Evolutionary conservation across 2,797 vertebrate genomes (phyloP).

Genomic region (Nyctalus aviator): DNA sequence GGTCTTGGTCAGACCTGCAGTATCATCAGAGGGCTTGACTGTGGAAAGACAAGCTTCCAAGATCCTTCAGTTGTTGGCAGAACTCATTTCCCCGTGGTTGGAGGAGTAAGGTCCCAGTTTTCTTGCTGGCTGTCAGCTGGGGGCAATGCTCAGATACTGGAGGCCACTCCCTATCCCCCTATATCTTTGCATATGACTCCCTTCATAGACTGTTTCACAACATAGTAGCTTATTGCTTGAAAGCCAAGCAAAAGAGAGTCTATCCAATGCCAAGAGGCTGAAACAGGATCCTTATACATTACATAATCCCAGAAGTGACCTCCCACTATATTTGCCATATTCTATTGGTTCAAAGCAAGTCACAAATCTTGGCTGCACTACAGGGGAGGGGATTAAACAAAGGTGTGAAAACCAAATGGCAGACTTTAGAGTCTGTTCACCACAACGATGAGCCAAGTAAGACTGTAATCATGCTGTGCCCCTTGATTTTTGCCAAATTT

Average conservation of each 20-base stretch:
- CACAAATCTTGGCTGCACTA: neutral
- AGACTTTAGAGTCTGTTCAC: neutral
- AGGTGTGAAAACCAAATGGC: neutral
- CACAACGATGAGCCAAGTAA: neutral
- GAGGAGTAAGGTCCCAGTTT: neutral
- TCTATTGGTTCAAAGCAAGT: neutral
- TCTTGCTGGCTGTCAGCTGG: neutral
- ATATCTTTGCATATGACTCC: neutral
- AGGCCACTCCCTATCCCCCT: neutral
- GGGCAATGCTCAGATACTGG: neutral
- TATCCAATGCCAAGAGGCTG: fast-evolving
- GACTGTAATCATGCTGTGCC: neutral
- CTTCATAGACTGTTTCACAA: neutral
- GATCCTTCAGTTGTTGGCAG: neutral
- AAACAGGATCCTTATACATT: neutral
- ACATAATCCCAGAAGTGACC: neutral
- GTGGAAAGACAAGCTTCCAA: neutral
- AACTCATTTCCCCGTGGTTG: neutral
- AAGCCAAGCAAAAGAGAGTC: neutral
- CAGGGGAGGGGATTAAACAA: neutral
- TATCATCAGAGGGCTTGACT: neutral
- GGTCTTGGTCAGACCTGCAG: neutral
- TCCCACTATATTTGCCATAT: neutral
- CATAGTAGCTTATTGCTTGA: neutral
- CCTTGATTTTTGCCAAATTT: neutral